Evolutionary conservation across 1,140 invertebrate genomes (phyloP), one percentile per base, ranked within the genome.

Genomic region (Diorhabda carinulata): DNA sequence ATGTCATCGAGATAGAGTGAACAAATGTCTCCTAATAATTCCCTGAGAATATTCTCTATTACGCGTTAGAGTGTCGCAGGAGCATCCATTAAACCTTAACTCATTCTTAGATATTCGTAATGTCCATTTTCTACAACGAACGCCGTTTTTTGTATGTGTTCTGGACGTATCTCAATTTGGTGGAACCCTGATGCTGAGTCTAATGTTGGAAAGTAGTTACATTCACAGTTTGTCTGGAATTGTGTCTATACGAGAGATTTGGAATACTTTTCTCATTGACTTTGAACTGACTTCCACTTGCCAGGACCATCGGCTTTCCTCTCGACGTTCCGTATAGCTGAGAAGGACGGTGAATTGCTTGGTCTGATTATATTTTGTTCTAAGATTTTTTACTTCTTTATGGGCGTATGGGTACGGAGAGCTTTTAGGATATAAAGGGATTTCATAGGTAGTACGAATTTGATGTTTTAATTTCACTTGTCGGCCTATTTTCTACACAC

Each of bases 171-270:
- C 7, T 73, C 66, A 6, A 85, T 77, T 72, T 87, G 83, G 70
- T 79, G 82, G 68, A 81, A 85, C 4, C 85, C 84, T 10, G 71
- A 76, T 0, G 70, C 73, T 5, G 82, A 66, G 75, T 86, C 82
- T 5, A 85, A 62, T 1, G 78, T 76, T 5, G 77, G 74, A 62
- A 85, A 84, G 66, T 77, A 81, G 10, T 71, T 72, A 4, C 73
- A 47, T 4, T 74, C 77, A 1, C 74, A 25, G 25, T 25, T 25
- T 25, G 25, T 25, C 25, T 25, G 2, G 25, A 25, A 25, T 25
- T 25, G 25, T 25, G 25, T 25, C 25, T 25, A 25, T 25, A 25
- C 25, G 25, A 25, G 25, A 25, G 25, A 25, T 25, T 25, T 25
- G 25, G 25, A 25, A 25, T 25, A 25, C 0, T 25, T 25, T 25